Conservation (phyloP, 2,797 vertebrate genomes). For the Melanotaenia boesemani region DNA sequence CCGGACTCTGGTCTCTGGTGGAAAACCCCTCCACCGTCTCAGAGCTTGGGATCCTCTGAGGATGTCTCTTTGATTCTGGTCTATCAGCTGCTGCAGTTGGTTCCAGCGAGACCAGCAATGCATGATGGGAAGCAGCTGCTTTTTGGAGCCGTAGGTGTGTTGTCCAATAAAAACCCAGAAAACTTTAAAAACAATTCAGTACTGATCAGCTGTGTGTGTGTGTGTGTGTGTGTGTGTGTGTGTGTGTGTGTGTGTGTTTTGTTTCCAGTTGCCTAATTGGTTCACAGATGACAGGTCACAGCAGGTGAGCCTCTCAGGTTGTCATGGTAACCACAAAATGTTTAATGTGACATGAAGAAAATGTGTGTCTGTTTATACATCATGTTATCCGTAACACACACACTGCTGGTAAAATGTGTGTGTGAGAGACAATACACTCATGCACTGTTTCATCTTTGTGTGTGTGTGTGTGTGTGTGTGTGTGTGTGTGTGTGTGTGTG, state of each 20-base stretch:
- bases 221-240: too few relatives aligned
- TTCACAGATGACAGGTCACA: slow-evolving; percentile 55
- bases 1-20: too few relatives aligned
- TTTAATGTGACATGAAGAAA: slow-evolving; percentile 47
- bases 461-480: slow-evolving; percentile 28
- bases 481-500: slow-evolving; percentile 25
- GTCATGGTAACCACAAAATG: slow-evolving; percentile 42
- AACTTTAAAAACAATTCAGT: too few relatives aligned
- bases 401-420: slow-evolving; percentile 35
- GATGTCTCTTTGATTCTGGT: too few relatives aligned
- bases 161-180: too few relatives aligned
- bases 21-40: too few relatives aligned
- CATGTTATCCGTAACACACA: slow-evolving; percentile 55
- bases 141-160: too few relatives aligned
- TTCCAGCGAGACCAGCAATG: too few relatives aligned
- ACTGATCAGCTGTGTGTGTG: background rate
- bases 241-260: background rate
- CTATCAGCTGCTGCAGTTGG: too few relatives aligned
- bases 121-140: too few relatives aligned
- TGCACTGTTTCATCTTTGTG: background rate
- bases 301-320: slow-evolving; percentile 48
- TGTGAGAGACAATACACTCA: slow-evolving; percentile 19
- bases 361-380: slow-evolving; percentile 15
- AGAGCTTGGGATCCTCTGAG: too few relatives aligned
- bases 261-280: slow-evolving; percentile 34